Conservation (phyloP, 2,797 vertebrate genomes). For the Scyliorhinus canicula region DNA sequence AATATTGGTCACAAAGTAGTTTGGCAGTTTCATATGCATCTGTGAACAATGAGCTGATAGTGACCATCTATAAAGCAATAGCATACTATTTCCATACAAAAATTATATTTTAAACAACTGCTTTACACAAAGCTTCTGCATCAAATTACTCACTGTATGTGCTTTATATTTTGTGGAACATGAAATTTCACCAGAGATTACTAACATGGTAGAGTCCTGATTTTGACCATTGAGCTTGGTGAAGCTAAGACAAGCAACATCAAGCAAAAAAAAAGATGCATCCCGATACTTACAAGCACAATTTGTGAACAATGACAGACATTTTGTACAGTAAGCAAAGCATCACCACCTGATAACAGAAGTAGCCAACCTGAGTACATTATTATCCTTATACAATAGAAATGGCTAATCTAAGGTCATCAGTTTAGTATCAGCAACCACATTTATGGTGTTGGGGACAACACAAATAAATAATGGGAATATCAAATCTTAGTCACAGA, state of each 20-base stretch:
- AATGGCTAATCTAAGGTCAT: neutral
- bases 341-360: neutral
- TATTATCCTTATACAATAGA: neutral
- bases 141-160: neutral
- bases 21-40: slow-evolving; percentile 87
- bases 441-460: neutral
- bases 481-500: neutral
- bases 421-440: neutral
- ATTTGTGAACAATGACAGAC: neutral
- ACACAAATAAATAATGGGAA: neutral
- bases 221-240: neutral
- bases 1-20: slow-evolving; percentile 88
- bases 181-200: neutral
- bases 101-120: neutral
- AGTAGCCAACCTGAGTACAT: neutral
- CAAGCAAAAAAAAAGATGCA: neutral
- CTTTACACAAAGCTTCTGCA: neutral
- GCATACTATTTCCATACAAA: neutral
- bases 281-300: neutral
- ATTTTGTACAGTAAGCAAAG: neutral
- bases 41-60: slow-evolving; percentile 46
- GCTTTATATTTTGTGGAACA: neutral
- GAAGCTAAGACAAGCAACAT: neutral
- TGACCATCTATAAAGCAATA: neutral
- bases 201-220: neutral